Percentiles rank a stretch among this genome's conserved stretches.
These are phyloP conservation scores for Scrobipalpa costella DNA, from an alignment of 2,888 invertebrate species.

Conservation along the genomic window DNA sequence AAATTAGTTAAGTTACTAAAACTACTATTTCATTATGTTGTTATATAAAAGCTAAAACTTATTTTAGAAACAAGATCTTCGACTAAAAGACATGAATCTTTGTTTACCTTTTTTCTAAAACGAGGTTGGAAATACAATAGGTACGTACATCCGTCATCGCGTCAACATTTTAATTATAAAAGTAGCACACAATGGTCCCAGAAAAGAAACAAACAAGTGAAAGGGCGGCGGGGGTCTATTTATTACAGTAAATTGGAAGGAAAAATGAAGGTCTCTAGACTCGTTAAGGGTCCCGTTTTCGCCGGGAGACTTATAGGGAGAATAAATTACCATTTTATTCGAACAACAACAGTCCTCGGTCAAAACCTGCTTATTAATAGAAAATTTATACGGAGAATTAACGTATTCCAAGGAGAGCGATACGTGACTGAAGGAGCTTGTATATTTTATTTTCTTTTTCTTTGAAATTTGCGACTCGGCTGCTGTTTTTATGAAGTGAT, in stretches of 20 bases:
- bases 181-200: neutral
- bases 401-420: constrained; percentile 29
- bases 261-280: constrained; percentile 58
- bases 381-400: constrained; percentile 57
- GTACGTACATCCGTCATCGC: too few relatives aligned
- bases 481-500: too few relatives aligned
- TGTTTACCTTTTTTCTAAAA: too few relatives aligned
- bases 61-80: too few relatives aligned
- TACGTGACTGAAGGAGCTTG: constrained; percentile 22
- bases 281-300: constrained; percentile 56
- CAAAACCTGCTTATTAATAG: constrained; percentile 54
- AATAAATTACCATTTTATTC: constrained; percentile 66
- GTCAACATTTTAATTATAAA: neutral
- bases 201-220: constrained; percentile 42
- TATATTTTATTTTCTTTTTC: neutral
- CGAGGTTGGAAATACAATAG: too few relatives aligned
- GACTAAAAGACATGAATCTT: too few relatives aligned
- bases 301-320: constrained; percentile 54
- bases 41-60: too few relatives aligned
- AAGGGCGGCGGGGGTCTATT: constrained; percentile 43
- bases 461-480: too few relatives aligned
- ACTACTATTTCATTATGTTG: too few relatives aligned
- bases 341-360: constrained; percentile 41
- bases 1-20: too few relatives aligned
- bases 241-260: constrained; percentile 59